Conservation (phyloP, 2,113 vertebrate genomes). For the Galeopterus variegatus region DNA sequence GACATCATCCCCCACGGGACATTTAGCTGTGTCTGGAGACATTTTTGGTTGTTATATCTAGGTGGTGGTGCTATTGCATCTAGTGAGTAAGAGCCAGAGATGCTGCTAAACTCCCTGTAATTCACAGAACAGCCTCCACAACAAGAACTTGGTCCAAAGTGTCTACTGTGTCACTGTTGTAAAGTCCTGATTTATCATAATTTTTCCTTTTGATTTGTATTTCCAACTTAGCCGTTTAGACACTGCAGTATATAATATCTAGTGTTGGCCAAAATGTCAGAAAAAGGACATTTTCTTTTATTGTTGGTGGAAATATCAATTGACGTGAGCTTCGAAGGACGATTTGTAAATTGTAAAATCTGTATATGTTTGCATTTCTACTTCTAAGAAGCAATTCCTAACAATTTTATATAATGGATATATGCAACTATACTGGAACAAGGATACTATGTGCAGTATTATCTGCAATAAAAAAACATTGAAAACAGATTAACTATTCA, state of each 20-base stretch:
- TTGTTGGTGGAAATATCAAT: background rate
- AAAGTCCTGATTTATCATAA: background rate
- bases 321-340: background rate
- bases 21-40: background rate
- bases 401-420: background rate
- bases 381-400: background rate
- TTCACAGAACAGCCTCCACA: background rate
- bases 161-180: background rate
- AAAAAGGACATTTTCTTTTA: background rate
- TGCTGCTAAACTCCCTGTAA: background rate
- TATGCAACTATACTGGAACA: background rate
- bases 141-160: background rate
- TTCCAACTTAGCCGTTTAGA: background rate
- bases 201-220: background rate
- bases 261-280: conserved; percentile 18
- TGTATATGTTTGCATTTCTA: background rate
- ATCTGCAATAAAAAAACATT: conserved; percentile 21
- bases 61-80: background rate
- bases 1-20: background rate
- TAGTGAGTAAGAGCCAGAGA: background rate
- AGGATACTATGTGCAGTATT: background rate
- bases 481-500: conserved; percentile 7
- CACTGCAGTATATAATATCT: background rate
- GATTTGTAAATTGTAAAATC: conserved; percentile 46
- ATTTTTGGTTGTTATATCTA: background rate